A percentile compares a stretch with the other conserved stretches of the same genome.
Evolutionary conservation across 2,888 invertebrate genomes (phyloP).

Genomic region (Schizotus pectinicornis): DNA sequence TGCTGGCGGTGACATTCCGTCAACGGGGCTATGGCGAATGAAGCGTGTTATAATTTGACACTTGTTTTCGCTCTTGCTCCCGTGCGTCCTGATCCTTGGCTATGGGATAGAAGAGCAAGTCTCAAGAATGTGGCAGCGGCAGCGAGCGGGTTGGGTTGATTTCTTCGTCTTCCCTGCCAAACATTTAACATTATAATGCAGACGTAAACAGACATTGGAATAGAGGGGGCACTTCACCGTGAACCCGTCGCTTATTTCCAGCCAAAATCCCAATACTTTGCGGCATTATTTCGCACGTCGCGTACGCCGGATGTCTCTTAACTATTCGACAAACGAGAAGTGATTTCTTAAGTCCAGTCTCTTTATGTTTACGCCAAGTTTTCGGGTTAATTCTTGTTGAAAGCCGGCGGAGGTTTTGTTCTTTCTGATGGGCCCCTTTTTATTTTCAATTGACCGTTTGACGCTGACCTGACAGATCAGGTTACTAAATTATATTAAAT

Average conservation of each 20-base stretch:
- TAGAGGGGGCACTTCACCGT: conserved; percentile 16
- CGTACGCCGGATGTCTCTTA: conserved; percentile 32
- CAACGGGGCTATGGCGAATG: conserved; percentile 11
- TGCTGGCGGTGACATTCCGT: background rate
- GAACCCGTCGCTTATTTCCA: conserved; percentile 8
- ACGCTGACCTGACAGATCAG: conserved; percentile 26
- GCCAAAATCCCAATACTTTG: background rate
- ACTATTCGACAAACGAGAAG: conserved; percentile 32
- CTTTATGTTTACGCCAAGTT: conserved; percentile 4
- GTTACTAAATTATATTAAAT: conserved; percentile 29
- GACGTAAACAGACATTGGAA: conserved; percentile 16
- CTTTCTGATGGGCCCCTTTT: conserved; percentile 10
- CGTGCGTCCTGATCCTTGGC: background rate
- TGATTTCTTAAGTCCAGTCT: conserved; percentile 32
- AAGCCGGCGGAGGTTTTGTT: conserved; percentile 19
- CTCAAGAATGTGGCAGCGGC: too few species aligned
- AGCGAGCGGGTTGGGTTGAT: conserved; percentile 9
- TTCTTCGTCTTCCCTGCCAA: conserved; percentile 5
- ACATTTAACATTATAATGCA: conserved; percentile 13
- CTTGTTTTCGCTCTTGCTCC: conserved; percentile 33
- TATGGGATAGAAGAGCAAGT: too few species aligned
- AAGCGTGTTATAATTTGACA: conserved; percentile 35
- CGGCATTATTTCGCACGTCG: conserved; percentile 19
- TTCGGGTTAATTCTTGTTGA: conserved; percentile 18
- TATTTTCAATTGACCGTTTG: conserved; percentile 27